Percentiles rank a stretch among this genome's conserved stretches.
phyloP scores from a whole-genome alignment of 2,797 vertebrate genomes.

The Myotis myotis region DNA sequence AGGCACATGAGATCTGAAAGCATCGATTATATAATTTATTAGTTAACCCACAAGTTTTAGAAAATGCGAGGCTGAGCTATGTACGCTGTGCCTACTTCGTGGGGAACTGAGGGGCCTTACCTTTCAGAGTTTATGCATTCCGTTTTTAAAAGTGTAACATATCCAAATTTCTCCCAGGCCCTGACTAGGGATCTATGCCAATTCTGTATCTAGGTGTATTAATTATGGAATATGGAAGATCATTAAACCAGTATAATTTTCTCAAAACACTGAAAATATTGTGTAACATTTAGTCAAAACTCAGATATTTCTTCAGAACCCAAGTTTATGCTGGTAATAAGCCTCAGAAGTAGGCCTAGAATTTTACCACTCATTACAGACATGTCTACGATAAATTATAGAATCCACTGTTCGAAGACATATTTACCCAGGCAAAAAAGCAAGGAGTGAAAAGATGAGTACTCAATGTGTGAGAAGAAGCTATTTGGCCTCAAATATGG shows the following conservation, averaged over 20 bases:
- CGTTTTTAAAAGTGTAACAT: slow-evolving; percentile 2
- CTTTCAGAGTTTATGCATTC: not conserved
- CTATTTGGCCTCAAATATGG: not conserved
- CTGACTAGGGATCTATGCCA: slow-evolving; percentile 6
- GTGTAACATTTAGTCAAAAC: not conserved
- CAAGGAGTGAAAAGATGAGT: not conserved
- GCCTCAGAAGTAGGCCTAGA: not conserved
- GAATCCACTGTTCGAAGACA: not conserved
- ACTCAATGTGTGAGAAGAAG: not conserved
- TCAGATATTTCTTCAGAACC: slow-evolving; percentile 23
- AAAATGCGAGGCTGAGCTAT: not conserved
- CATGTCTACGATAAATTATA: not conserved
- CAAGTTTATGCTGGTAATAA: slow-evolving; percentile 27
- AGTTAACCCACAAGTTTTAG: slow-evolving; percentile 16
- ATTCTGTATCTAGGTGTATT: slow-evolving; percentile 10
- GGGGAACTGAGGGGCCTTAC: not conserved
- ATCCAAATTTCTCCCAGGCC: slow-evolving; percentile 6
- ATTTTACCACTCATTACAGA: slow-evolving; percentile 11
- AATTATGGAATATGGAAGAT: not conserved
- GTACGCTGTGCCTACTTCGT: not conserved
- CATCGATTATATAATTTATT: not conserved
- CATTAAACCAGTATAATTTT: not conserved
- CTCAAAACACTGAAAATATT: not conserved
- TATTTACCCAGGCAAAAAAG: not conserved
- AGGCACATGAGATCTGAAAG: not conserved